Evolutionary conservation across 1,140 invertebrate genomes (phyloP).

Genomic region (Tetramorium simillimum): DNA sequence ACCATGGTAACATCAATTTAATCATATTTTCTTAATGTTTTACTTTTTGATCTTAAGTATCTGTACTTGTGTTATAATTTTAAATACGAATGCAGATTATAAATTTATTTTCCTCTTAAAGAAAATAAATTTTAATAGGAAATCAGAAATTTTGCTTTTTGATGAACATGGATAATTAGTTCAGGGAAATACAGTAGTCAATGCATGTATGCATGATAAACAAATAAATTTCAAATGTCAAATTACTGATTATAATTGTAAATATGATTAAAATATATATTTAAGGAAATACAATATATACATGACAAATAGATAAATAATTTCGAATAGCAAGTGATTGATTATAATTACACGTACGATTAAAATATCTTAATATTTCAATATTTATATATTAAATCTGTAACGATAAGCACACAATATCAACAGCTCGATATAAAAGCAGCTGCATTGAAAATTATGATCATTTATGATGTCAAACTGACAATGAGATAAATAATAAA

Average conservation of each 20-base stretch:
- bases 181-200: neutral
- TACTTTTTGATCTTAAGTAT: neutral
- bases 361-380: neutral
- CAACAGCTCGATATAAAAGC: neutral
- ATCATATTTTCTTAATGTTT: neutral
- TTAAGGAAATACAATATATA: too few species aligned
- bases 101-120: slow-evolving; percentile 1
- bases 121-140: neutral
- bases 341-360: neutral
- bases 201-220: neutral
- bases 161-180: neutral
- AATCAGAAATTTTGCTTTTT: neutral
- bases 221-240: neutral
- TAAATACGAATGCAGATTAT: neutral
- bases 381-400: neutral
- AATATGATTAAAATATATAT: neutral
- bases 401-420: neutral
- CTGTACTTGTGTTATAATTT: neutral
- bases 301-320: neutral
- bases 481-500: slow-evolving; percentile 23
- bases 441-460: neutral
- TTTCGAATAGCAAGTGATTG: neutral
- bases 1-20: neutral
- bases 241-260: neutral
- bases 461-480: neutral